These are phyloP conservation scores for Callimorpha dominula DNA, from an alignment of 2,888 invertebrate species.

Conservation along the genomic window DNA sequence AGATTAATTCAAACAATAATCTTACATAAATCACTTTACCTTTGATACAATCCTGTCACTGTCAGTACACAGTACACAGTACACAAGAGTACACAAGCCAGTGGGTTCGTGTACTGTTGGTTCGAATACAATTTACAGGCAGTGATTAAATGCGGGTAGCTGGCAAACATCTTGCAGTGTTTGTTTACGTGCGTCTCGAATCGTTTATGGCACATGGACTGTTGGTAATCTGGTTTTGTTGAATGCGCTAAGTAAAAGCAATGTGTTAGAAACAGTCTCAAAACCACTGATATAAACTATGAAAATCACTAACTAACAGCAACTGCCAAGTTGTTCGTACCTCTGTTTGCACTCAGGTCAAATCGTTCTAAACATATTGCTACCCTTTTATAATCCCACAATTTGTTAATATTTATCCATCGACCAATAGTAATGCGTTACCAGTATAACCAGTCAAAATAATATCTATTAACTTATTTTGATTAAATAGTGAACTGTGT, in stretches of 20 bases:
- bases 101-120: constrained; percentile 24
- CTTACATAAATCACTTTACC: constrained; percentile 14
- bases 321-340: too few relatives aligned
- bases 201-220: constrained; percentile 16
- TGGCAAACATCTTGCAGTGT: constrained; percentile 60
- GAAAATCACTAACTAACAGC: too few relatives aligned
- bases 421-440: too few relatives aligned
- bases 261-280: too few relatives aligned
- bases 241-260: not conserved
- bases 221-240: constrained; percentile 19
- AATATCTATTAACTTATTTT: too few relatives aligned
- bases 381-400: too few relatives aligned
- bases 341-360: too few relatives aligned
- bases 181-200: constrained; percentile 45
- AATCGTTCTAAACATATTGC: too few relatives aligned
- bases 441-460: too few relatives aligned
- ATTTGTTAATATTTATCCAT: too few relatives aligned
- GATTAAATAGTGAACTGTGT: too few relatives aligned
- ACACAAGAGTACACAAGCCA: constrained; percentile 29
- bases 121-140: constrained; percentile 39
- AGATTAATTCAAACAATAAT: constrained; percentile 12
- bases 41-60: constrained; percentile 19
- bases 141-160: constrained; percentile 64
- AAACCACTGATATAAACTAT: too few relatives aligned
- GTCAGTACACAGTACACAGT: constrained; percentile 36